Conservation (phyloP, 2,888 invertebrate species). For the Acheta domesticus region DNA sequence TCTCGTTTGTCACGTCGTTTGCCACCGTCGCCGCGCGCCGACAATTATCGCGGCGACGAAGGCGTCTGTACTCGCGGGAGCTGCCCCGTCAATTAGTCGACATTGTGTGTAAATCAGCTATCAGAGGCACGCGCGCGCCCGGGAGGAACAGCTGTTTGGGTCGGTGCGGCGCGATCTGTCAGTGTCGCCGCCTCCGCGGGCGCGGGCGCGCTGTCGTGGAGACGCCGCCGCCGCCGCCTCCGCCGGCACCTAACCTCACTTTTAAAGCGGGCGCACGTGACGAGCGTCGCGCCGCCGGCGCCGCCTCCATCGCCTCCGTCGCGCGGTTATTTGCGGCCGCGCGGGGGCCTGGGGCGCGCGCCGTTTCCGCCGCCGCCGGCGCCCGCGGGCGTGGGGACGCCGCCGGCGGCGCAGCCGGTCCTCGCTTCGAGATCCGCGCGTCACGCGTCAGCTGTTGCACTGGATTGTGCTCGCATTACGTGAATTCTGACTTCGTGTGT, state of each 20-base stretch:
- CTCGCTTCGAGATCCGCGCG: background rate
- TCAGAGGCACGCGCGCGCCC: background rate
- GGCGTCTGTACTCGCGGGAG: background rate
- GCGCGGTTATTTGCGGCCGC: constrained; percentile 18
- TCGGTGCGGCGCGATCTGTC: background rate
- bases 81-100: constrained; percentile 18
- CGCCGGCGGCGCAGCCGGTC: background rate
- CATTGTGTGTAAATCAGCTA: background rate
- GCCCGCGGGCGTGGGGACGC: background rate
- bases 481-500: too few species aligned
- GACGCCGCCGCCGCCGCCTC: constrained; percentile 5
- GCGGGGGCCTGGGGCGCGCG: background rate
- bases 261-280: constrained; percentile 5
- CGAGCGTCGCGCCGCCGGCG: background rate
- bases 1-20: background rate
- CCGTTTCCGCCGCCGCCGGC: background rate
- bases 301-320: background rate
- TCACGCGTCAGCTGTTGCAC: background rate
- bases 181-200: background rate
- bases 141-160: background rate
- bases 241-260: background rate
- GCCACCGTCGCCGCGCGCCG: too few species aligned
- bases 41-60: too few species aligned
- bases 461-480: too few species aligned
- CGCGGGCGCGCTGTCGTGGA: background rate